Base-by-base conservation (phyloP, 2,113 vertebrate genomes). In the Datnioides undecimradiatus region DNA sequence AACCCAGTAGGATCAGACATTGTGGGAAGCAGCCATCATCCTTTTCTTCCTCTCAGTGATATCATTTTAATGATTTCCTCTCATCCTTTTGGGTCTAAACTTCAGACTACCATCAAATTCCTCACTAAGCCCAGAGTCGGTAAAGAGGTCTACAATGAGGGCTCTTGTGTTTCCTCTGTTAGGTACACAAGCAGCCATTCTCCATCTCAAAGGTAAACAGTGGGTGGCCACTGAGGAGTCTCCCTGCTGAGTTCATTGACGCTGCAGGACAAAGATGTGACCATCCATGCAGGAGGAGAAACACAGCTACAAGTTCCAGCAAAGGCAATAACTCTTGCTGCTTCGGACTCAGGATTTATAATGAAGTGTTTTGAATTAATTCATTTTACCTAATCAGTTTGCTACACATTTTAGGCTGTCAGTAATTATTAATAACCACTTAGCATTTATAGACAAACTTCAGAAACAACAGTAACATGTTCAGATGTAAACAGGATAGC, bases 131-230 rank as follows among this genome's bases (percentile, higher is more conserved):
- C 43, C 40, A 34, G 55, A 8, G 59, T 43, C 57, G 36, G 65
- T 38, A 6, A 80, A 41, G 58, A 67, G 72, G 40, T 55, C 66
- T 25, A 23, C 69, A 23, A 41, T 43, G 40, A 80, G 46, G 52
- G 46, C 29, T 68, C 65, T 85, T 49, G 51, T 57, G 64, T 87
- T 86, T 85, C 80, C 62, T 58, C 51, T 34, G 45, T 63, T 48
- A 33, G 57, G 64, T n/a, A 43, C 65, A 71, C 69, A 65, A 57
- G 23, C 84, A 31, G 48, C 59, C 16, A 19, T 64, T 72, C 67
- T 71, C 62, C 38, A 6, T 82, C 62, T 67, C 23, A 83, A 59
- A 78, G 46, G 77, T 74, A 71, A 91, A 89, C 70, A 67, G 63
- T n/a, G 45, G 62, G 43, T 38, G 57, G 51, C 76, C 78, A 45